Conservation (phyloP, 2,797 vertebrate species). For the Novumbra hubbsi region DNA sequence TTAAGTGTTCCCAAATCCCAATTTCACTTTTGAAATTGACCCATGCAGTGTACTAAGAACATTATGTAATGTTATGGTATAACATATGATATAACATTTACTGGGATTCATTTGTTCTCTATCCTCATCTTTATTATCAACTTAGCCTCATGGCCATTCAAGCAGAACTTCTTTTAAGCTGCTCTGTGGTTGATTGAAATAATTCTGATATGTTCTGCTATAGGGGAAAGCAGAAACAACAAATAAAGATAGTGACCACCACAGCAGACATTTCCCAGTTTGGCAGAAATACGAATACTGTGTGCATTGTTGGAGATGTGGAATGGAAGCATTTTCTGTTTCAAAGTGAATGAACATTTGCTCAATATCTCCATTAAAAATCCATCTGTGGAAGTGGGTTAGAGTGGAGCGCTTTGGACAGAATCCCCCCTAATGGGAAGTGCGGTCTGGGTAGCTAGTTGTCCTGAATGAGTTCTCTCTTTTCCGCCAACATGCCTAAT, state of each 20-base stretch:
- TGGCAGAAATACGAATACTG: slow-evolving; percentile 17
- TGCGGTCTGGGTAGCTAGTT: slow-evolving; percentile 11
- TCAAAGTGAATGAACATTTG: background rate
- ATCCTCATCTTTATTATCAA: slow-evolving; percentile 17
- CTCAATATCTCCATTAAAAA: slow-evolving; percentile 20
- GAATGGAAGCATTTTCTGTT: background rate
- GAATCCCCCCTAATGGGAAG: background rate
- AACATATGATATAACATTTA: background rate
- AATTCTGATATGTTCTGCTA: slow-evolving; percentile 44
- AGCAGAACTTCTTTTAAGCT: slow-evolving; percentile 47
- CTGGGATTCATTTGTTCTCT: slow-evolving; percentile 8
- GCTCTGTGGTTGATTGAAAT: slow-evolving; percentile 34
- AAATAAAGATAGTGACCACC: background rate
- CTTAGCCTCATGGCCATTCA: slow-evolving; percentile 29
- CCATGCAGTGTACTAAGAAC: too few relatives aligned
- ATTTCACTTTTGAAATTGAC: too few relatives aligned
- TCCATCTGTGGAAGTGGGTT: slow-evolving; percentile 20
- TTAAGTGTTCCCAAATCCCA: too few relatives aligned
- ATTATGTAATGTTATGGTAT: too few relatives aligned
- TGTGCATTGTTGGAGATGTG: background rate
- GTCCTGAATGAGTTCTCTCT: slow-evolving; percentile 10
- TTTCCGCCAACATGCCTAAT: slow-evolving; percentile 19
- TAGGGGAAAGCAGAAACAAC: background rate
- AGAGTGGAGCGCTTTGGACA: slow-evolving; percentile 17
- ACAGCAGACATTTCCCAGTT: slow-evolving; percentile 6